Evolutionary conservation across 2,888 invertebrate species (phyloP).

Genomic region (Cataglyphis livida): DNA sequence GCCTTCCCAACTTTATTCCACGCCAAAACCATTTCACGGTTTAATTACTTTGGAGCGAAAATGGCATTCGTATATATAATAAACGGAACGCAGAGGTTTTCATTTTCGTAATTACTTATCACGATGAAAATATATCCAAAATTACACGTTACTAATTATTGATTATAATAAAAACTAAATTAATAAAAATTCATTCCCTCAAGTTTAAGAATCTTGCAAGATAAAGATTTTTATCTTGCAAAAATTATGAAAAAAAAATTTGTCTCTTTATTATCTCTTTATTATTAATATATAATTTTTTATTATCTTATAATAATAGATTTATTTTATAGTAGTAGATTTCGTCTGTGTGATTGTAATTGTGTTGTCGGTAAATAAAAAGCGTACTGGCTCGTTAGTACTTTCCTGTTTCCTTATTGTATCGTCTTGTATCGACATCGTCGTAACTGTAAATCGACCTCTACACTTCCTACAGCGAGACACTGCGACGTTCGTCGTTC

Average conservation of each 20-base stretch:
- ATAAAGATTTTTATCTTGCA: not conserved
- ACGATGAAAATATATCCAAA: not conserved
- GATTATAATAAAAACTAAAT: not conserved
- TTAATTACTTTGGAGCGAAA: constrained; percentile 71
- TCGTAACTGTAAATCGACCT: constrained; percentile 55
- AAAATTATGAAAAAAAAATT: not conserved
- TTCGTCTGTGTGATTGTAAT: not conserved
- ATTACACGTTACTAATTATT: not conserved
- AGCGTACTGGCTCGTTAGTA: constrained; percentile 48
- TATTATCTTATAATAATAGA: not conserved
- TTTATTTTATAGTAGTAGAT: not conserved
- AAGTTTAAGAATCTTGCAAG: not conserved
- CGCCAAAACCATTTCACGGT: constrained; percentile 66
- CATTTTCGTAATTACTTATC: constrained; percentile 7
- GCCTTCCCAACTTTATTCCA: constrained; percentile 56
- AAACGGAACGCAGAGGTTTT: constrained; percentile 8
- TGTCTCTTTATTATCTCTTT: no score
- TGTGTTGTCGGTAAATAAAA: constrained; percentile 23
- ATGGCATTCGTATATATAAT: constrained; percentile 34
- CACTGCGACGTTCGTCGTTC: constrained; percentile 22
- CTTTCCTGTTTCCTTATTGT: constrained; percentile 48
- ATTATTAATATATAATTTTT: no score
- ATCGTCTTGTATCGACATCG: constrained; percentile 43
- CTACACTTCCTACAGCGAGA: constrained; percentile 35
- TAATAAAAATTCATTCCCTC: not conserved